These are phyloP conservation scores for Oreortyx pictus DNA, from an alignment of 2,797 vertebrate genomes.

Conservation along the genomic window DNA sequence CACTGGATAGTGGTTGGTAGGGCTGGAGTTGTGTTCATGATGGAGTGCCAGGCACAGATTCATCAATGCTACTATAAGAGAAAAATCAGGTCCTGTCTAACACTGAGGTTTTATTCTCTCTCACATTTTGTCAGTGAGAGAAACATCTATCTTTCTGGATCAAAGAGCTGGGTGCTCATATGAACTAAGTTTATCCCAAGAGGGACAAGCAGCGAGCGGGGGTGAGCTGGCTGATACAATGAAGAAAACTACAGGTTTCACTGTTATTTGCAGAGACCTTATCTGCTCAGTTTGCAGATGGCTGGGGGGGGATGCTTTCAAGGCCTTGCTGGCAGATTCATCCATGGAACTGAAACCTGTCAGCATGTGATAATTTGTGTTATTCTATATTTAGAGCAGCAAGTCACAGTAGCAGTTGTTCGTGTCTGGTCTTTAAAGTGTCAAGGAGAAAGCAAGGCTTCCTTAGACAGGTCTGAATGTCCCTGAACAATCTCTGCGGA, in stretches of 20 bases:
- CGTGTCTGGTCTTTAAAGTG: constrained; percentile 36
- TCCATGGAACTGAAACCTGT: constrained; percentile 58
- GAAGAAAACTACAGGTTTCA: not conserved
- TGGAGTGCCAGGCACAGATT: constrained; percentile 25
- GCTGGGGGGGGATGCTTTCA: constrained; percentile 30
- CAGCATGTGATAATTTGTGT: constrained; percentile 66
- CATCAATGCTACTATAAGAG: not conserved
- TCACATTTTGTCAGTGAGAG: not conserved
- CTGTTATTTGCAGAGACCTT: not conserved
- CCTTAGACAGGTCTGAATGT: constrained; percentile 23
- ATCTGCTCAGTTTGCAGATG: not conserved
- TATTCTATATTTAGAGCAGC: constrained; percentile 58
- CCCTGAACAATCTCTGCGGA: not conserved
- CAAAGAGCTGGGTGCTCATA: not conserved
- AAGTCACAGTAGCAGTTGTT: constrained; percentile 34
- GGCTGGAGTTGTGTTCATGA: not conserved
- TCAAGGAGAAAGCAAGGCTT: constrained; percentile 50
- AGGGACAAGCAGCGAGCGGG: not conserved
- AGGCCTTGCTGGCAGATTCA: constrained; percentile 23
- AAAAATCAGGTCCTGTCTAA: not conserved
- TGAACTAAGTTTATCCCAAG: not conserved
- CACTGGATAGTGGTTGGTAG: constrained; percentile 5
- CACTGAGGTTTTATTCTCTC: not conserved
- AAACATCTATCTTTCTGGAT: not conserved
- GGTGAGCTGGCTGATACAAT: not conserved